phyloP scores from a whole-genome alignment of 2,113 vertebrate genomes.

The Lepisosteus osseus region DNA sequence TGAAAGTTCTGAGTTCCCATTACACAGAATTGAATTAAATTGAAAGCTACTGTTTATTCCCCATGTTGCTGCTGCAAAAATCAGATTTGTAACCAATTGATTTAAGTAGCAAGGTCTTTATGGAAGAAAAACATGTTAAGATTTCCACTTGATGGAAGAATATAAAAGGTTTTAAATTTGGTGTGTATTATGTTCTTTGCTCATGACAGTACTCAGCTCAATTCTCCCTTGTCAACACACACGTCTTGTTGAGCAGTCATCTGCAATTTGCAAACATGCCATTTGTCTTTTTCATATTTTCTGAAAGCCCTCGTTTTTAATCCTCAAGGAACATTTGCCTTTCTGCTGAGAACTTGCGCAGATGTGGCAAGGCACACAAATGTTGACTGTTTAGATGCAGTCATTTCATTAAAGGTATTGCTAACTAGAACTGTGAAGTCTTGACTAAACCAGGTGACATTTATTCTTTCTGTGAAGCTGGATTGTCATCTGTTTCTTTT shows the following conservation, averaged over 20 bases:
- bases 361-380: constrained; percentile 4
- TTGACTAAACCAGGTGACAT: constrained; percentile 40
- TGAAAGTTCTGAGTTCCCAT: constrained; percentile 62
- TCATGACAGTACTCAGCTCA: constrained; percentile 64
- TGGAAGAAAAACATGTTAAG: constrained; percentile 33
- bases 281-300: constrained; percentile 33
- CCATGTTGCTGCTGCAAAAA: constrained; percentile 46
- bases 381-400: constrained; percentile 3
- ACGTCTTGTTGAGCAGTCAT: constrained; percentile 69
- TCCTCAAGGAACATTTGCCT: constrained; percentile 22
- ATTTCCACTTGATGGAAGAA: constrained; percentile 54
- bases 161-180: constrained; percentile 60
- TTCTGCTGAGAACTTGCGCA: constrained; percentile 21
- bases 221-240: constrained; percentile 61
- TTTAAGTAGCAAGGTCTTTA: constrained; percentile 59
- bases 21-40: constrained; percentile 61
- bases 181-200: constrained; percentile 56
- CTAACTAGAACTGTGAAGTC: constrained; percentile 37
- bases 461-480: constrained; percentile 38
- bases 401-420: constrained; percentile 4
- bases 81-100: constrained; percentile 72
- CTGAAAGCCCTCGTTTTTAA: constrained; percentile 6
- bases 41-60: constrained; percentile 74
- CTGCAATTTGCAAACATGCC: constrained; percentile 57
- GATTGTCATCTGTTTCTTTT: constrained; percentile 52